phyloP scores from a whole-genome alignment of 2,113 vertebrate genomes.

The Fregata magnificens region DNA sequence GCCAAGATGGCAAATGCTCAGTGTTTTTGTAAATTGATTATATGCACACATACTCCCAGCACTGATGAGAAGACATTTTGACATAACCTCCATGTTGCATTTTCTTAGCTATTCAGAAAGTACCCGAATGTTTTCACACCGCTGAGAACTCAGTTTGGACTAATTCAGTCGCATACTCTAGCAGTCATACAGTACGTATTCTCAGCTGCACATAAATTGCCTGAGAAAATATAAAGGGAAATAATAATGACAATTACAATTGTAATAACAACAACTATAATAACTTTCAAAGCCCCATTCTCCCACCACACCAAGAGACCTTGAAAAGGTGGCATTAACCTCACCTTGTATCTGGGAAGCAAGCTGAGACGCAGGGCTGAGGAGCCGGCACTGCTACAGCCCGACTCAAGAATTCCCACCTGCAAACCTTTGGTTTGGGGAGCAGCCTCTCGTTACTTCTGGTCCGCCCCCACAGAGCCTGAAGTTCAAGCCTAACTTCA shows the following conservation, averaged over 20 bases:
- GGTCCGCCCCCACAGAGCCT: background rate
- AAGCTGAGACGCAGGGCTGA: background rate
- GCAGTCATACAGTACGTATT: accelerated
- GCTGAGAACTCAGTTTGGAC: background rate
- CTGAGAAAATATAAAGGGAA: background rate
- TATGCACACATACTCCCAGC: background rate
- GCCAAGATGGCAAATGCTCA: background rate
- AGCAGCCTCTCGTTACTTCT: background rate
- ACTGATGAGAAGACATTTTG: background rate
- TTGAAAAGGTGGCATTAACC: background rate
- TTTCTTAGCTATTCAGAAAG: background rate
- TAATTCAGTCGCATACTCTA: background rate
- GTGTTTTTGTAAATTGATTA: background rate
- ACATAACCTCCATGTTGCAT: background rate
- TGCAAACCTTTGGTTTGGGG: background rate
- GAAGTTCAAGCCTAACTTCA: background rate
- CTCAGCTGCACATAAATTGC: background rate
- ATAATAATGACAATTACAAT: background rate
- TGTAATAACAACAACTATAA: background rate
- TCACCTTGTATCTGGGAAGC: background rate
- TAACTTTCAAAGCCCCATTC: background rate
- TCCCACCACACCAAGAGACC: background rate
- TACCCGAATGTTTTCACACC: background rate
- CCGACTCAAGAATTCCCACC: background rate
- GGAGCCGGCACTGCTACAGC: accelerated